A percentile compares a stretch with the other conserved stretches of the same genome.
phyloP scores from a whole-genome alignment of 2,797 vertebrate genomes.

The Astyanax mexicanus region DNA sequence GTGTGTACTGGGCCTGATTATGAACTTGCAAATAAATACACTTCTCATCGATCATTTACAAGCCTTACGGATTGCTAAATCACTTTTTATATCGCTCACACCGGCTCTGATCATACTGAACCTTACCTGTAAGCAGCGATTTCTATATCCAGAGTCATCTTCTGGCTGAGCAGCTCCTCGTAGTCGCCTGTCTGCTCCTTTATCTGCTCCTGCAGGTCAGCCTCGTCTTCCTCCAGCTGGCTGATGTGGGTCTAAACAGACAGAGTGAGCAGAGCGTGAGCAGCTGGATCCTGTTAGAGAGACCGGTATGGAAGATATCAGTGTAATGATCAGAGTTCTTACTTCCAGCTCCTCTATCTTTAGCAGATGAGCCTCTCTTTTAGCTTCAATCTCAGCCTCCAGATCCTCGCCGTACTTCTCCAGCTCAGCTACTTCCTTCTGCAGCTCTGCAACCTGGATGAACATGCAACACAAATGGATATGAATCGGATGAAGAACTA shows the following conservation, averaged over 20 bases:
- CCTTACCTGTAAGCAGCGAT: constrained; percentile 79
- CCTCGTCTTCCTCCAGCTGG: constrained; percentile 70
- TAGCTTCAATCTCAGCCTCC: constrained; percentile 72
- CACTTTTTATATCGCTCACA: background rate
- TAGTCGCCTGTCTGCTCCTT: constrained; percentile 76
- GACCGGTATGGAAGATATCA: constrained; percentile 5
- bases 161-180: constrained; percentile 74
- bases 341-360: constrained; percentile 78
- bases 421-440: constrained; percentile 71
- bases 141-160: constrained; percentile 81
- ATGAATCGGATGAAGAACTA: background rate
- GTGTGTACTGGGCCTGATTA: no score
- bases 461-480: constrained; percentile 23
- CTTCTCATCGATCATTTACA: no score
- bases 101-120: background rate
- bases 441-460: constrained; percentile 69
- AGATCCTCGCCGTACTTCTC: constrained; percentile 67
- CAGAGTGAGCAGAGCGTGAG: constrained; percentile 26
- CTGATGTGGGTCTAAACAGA: constrained; percentile 65
- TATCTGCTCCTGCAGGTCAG: constrained; percentile 70
- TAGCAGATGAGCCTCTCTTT: constrained; percentile 62
- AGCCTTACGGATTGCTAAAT: background rate
- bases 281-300: constrained; percentile 18
- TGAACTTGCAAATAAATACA: no score
- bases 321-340: constrained; percentile 51